These are phyloP conservation scores for Pterois miles DNA, from an alignment of 2,797 vertebrate genomes.

Conservation along the genomic window DNA sequence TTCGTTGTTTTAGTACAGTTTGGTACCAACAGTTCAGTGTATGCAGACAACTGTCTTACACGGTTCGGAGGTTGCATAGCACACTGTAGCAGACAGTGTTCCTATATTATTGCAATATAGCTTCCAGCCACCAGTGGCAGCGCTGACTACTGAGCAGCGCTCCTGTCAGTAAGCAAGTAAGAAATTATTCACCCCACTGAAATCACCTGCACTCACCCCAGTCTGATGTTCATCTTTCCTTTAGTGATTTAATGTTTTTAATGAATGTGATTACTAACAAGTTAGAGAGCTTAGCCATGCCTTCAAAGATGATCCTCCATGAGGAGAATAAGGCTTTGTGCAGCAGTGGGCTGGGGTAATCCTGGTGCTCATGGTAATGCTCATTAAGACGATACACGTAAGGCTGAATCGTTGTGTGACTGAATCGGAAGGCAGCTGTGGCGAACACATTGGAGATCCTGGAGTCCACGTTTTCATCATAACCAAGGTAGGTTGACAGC, in stretches of 20 bases:
- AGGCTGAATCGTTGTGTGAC: constrained; percentile 85
- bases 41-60: not conserved
- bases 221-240: too few species aligned
- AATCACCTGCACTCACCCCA: too few species aligned
- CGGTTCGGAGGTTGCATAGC: too few species aligned
- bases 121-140: too few species aligned
- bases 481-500: constrained; percentile 81
- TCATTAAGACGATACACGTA: constrained; percentile 81
- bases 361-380: constrained; percentile 68
- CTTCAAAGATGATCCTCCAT: constrained; percentile 86
- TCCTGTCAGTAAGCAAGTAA: too few species aligned
- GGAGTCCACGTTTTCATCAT: constrained; percentile 83
- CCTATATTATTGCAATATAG: too few species aligned
- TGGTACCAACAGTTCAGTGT: not conserved
- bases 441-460: constrained; percentile 88
- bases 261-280: not conserved
- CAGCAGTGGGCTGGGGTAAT: constrained; percentile 70
- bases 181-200: too few species aligned
- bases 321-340: constrained; percentile 81
- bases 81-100: too few species aligned
- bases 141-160: too few species aligned
- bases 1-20: not conserved
- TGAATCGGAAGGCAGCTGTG: constrained; percentile 87
- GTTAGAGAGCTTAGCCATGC: constrained; percentile 49
- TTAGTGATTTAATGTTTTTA: too few species aligned